Evolutionary conservation across 2,797 vertebrate species (phyloP).

Genomic region (Gymnothorax reevesii): DNA sequence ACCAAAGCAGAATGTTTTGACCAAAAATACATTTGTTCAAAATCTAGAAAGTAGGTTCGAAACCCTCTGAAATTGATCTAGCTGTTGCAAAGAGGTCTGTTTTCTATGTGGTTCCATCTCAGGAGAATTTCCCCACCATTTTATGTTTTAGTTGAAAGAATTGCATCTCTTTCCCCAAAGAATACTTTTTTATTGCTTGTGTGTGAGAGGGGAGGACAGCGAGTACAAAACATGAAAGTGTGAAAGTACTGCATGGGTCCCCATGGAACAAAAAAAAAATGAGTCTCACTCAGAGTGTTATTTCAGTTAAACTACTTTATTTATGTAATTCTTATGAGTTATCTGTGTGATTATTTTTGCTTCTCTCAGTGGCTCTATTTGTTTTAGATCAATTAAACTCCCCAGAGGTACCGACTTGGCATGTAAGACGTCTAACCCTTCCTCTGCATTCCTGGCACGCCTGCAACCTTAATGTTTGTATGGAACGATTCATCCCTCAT

Average conservation of each 20-base stretch:
- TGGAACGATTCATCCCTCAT: background rate
- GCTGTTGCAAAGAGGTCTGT: background rate
- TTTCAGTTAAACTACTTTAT: constrained; percentile 4
- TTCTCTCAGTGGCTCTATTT: background rate
- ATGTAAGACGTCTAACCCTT: background rate
- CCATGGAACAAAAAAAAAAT: constrained; percentile 1
- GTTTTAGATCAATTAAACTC: constrained; percentile 6
- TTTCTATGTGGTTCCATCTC: background rate
- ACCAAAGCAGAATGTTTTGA: too few species aligned
- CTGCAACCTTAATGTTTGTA: background rate
- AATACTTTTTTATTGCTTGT: constrained; percentile 4
- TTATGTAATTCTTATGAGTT: background rate
- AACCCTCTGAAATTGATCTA: background rate
- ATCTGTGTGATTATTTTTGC: constrained; percentile 12
- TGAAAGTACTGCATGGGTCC: background rate
- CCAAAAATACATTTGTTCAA: too few species aligned
- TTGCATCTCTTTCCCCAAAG: constrained; percentile 9
- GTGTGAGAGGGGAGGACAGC: background rate
- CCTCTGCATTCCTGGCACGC: background rate
- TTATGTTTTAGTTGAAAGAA: constrained; percentile 19
- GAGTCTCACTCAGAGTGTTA: background rate
- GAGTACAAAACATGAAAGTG: background rate
- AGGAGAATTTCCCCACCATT: background rate
- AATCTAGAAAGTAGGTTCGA: too few species aligned
- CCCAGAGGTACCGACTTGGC: background rate